phyloP scores from a whole-genome alignment of 2,113 vertebrate species.

The Pituophis catenifer region DNA sequence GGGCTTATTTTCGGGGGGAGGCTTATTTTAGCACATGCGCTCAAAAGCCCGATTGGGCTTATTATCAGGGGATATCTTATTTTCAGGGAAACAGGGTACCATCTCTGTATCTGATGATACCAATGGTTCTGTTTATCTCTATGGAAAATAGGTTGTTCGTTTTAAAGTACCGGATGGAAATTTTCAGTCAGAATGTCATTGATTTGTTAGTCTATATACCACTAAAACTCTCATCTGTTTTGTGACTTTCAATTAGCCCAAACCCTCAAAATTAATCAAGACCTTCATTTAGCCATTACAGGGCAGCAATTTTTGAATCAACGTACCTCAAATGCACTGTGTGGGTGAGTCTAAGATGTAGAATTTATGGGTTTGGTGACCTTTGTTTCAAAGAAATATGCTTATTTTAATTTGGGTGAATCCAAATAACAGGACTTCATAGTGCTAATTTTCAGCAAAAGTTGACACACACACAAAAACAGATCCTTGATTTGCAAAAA shows the following conservation, averaged over 20 bases:
- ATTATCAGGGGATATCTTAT: too few relatives aligned
- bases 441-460: neutral
- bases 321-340: neutral
- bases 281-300: too few relatives aligned
- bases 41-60: too few relatives aligned
- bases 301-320: too few relatives aligned
- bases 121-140: neutral
- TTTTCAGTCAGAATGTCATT: neutral
- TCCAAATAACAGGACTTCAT: neutral
- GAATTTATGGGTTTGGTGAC: neutral
- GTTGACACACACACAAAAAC: neutral
- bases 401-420: neutral
- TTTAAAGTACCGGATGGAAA: neutral
- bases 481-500: neutral
- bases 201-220: neutral
- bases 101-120: neutral
- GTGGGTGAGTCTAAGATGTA: neutral
- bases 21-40: too few relatives aligned
- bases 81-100: too few relatives aligned
- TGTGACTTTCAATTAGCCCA: too few relatives aligned
- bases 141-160: neutral
- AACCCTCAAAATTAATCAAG: too few relatives aligned
- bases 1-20: too few relatives aligned
- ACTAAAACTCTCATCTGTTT: too few relatives aligned
- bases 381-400: neutral